Conservation (phyloP, 2,113 vertebrate genomes). For the Tachysurus vachellii region DNA sequence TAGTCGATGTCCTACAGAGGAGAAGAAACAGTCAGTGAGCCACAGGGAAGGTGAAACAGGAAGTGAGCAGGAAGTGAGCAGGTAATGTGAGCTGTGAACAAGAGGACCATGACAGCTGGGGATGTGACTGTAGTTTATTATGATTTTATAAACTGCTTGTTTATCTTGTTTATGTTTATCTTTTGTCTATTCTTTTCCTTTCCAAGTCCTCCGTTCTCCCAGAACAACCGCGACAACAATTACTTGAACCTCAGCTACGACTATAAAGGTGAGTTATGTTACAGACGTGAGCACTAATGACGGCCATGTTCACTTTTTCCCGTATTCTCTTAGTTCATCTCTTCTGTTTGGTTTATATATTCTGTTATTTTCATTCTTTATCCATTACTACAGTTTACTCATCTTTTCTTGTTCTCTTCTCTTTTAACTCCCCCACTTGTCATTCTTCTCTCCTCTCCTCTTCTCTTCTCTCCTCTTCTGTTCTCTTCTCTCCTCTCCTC, state of each 20-base stretch:
- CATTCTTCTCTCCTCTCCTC: neutral
- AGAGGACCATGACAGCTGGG: too few relatives aligned
- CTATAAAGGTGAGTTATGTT: slow-evolving; percentile 70
- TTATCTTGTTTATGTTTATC: too few relatives aligned
- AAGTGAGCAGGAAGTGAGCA: too few relatives aligned
- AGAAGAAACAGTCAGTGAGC: too few relatives aligned
- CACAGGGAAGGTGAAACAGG: too few relatives aligned
- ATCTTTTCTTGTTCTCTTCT: neutral
- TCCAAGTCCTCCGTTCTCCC: slow-evolving; percentile 74
- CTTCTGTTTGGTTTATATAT: neutral
- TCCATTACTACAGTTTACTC: too few relatives aligned
- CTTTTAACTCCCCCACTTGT: neutral
- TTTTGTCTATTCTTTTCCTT: slow-evolving; percentile 35
- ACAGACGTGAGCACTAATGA: neutral
- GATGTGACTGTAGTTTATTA: too few relatives aligned
- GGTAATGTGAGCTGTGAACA: too few relatives aligned
- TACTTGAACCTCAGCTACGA: slow-evolving; percentile 78
- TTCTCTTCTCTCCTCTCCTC: neutral
- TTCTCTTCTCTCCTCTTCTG: neutral
- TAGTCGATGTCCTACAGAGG: too few relatives aligned
- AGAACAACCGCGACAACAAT: slow-evolving; percentile 79
- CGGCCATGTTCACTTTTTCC: neutral
- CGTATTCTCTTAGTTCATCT: neutral
- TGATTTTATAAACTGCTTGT: too few relatives aligned
- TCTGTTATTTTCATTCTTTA: neutral